Base-by-base conservation (phyloP, 2,888 invertebrate genomes). In the Luperina testacea region DNA sequence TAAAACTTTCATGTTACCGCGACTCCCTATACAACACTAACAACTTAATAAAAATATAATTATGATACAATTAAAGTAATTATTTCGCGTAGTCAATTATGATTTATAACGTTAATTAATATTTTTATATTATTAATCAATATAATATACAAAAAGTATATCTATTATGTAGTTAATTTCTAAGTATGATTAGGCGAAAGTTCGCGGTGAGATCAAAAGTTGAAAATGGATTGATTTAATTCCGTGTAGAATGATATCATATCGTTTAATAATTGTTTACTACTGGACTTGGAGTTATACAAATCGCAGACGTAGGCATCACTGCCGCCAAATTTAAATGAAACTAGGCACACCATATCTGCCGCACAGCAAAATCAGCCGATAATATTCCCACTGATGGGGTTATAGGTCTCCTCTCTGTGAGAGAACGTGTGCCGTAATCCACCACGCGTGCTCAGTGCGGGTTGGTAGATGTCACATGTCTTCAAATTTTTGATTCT, bases 141-240 rank as follows among this genome's bases (percentile, higher is more conserved):
- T 85, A 91, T 92, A 74, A 69, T 74, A 53, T 64, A 88, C 80
- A 76, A 90, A 90, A 91, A 92, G 90, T 90, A 92, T 92, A 57
- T 57, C 57, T 42, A 86, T 83, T 84, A 82, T 72, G 72, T 63
- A 79, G 80, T 88, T 92, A 92, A 91, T 90, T 91, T 92, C 90
- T 90, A 89, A 90, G 84, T 91, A 91, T 93, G 92, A 94, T 94
- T 89, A 93, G 92, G 92, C 93, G 94, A 94, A 94, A 94, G 94
- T 90, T 85, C 67, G 91, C 93, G 94, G 93, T 81, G 6, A 71
- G 86, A 89, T 94, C 92, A 94, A 94, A 70, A 92, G 86, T 71
- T 67, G 51, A 72, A 84, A 81, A 67, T 84, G 59, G 76, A 88
- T 87, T 78, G 57, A 65, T 73, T 83, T 65, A 69, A 72, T 81